Percentiles rank a stretch among this genome's conserved stretches.
Evolutionary conservation across 2,797 vertebrate genomes (phyloP).

Genomic region (Schizopygopsis malacanthus): DNA sequence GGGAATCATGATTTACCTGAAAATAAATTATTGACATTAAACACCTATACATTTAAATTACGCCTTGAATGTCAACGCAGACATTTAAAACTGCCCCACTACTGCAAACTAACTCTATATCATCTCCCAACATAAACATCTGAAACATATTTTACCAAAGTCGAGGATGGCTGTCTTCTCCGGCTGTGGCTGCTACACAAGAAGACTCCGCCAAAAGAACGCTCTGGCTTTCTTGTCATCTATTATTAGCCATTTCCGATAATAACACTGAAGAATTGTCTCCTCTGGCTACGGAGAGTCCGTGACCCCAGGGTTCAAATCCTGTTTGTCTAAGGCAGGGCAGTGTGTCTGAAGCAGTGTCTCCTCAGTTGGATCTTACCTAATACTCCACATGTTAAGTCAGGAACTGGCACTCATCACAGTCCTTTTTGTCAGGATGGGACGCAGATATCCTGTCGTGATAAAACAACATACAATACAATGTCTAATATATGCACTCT

Average conservation of each 20-base stretch:
- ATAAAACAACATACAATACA: conserved; percentile 47
- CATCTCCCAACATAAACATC: conserved; percentile 3
- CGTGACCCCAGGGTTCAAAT: conserved; percentile 79
- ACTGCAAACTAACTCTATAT: not conserved
- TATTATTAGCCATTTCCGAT: conserved; percentile 85
- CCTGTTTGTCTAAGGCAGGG: conserved; percentile 81
- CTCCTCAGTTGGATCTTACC: conserved; percentile 70
- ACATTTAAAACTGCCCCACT: not conserved
- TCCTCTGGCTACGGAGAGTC: conserved; percentile 79
- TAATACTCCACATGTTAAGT: conserved; percentile 60
- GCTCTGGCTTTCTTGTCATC: conserved; percentile 77
- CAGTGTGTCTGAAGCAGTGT: conserved; percentile 79
- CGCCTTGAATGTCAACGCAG: not conserved
- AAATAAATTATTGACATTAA: conserved; percentile 44
- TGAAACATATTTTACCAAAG: conserved; percentile 46
- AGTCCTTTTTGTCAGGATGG: conserved; percentile 71
- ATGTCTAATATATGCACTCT: conserved; percentile 14
- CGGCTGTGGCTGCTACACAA: conserved; percentile 64
- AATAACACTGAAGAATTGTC: conserved; percentile 84
- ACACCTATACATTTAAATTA: not conserved
- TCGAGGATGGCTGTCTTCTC: conserved; percentile 75
- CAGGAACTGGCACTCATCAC: conserved; percentile 70
- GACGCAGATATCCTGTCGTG: conserved; percentile 67
- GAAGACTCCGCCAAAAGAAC: conserved; percentile 63
- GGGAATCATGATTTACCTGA: conserved; percentile 96